Conservation (phyloP, 2,113 vertebrate species). For the Proteles cristata region DNA sequence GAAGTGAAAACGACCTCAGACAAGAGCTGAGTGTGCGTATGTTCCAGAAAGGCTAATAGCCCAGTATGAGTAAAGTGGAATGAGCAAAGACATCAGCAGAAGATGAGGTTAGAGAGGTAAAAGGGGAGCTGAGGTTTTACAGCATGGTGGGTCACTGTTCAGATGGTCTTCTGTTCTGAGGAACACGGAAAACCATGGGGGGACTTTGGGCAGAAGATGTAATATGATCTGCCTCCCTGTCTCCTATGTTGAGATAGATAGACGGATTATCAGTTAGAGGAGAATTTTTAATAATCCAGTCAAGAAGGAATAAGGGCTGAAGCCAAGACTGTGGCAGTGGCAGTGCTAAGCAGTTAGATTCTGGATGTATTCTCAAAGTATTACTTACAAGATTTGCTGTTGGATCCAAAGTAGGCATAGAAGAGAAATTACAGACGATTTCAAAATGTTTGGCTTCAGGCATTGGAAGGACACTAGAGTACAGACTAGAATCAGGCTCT, state of each 20-base stretch:
- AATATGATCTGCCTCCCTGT: background rate
- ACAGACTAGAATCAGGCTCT: background rate
- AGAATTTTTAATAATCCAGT: background rate
- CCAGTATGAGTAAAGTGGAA: background rate
- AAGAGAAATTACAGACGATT: background rate
- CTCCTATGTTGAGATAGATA: background rate
- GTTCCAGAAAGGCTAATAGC: background rate
- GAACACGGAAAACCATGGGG: background rate
- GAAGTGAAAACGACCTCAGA: background rate
- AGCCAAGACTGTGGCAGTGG: background rate
- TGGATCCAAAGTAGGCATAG: background rate
- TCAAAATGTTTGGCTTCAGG: background rate
- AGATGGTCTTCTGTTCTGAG: background rate
- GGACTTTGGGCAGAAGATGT: background rate
- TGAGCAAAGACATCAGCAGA: background rate
- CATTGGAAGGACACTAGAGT: background rate
- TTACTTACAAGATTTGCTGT: background rate
- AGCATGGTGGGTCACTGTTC: background rate
- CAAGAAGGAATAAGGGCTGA: background rate
- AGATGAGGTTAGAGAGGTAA: background rate
- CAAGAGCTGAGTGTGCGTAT: background rate
- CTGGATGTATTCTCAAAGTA: background rate
- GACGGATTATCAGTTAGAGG: background rate
- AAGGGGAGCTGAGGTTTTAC: background rate
- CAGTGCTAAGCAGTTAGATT: background rate